These are phyloP conservation scores for Eremophila alpestris DNA, from an alignment of 2,797 vertebrate species.

Conservation along the genomic window DNA sequence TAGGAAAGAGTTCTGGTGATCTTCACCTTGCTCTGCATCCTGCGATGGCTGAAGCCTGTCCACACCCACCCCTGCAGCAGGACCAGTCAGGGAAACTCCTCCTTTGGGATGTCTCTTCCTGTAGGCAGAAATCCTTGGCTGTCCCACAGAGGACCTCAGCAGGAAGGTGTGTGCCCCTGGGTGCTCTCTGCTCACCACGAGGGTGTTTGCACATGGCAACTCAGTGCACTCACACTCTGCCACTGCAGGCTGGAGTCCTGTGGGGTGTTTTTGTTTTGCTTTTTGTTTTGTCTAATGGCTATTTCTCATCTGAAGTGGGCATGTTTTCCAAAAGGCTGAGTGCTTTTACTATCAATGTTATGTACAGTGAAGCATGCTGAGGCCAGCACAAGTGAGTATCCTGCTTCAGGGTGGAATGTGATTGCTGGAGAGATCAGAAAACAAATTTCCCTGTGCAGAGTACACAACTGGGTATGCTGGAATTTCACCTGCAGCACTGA, in stretches of 20 bases:
- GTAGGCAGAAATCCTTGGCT: neutral
- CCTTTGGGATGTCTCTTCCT: neutral
- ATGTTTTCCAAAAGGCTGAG: neutral
- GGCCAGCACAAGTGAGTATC: neutral
- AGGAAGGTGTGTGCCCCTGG: too few species aligned
- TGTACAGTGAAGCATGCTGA: conserved; percentile 6
- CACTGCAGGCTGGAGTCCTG: accelerated
- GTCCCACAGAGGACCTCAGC: accelerated
- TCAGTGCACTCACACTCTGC: neutral
- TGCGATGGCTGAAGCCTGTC: neutral
- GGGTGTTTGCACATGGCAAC: accelerated
- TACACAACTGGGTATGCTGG: neutral
- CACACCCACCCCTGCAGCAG: too few species aligned
- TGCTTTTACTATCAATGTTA: neutral
- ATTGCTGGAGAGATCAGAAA: conserved; percentile 1
- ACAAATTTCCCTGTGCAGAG: neutral
- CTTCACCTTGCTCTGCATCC: neutral
- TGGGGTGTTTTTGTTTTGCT: neutral
- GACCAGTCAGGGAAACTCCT: neutral
- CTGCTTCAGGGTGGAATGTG: neutral
- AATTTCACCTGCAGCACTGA: neutral
- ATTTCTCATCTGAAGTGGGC: neutral
- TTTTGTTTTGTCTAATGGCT: neutral
- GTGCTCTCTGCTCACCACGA: neutral
- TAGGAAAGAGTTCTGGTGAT: accelerated